phyloP scores from a whole-genome alignment of 1,140 invertebrate genomes.

The Cephus cinctus region DNA sequence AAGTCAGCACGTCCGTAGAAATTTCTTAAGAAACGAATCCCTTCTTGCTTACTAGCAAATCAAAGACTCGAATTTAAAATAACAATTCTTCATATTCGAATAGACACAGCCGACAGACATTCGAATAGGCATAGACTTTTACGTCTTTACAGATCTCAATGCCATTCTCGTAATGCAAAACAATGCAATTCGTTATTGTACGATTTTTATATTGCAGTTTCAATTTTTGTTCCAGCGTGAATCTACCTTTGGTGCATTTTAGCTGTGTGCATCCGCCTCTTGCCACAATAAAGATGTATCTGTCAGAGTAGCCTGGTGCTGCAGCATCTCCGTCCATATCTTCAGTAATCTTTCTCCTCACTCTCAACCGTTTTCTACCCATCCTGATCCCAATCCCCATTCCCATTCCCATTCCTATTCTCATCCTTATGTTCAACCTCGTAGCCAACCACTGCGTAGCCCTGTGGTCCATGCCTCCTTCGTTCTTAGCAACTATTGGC shows the following conservation, averaged over 20 bases:
- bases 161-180: no score
- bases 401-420: conserved; percentile 21
- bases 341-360: conserved; percentile 18
- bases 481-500: conserved; percentile 29
- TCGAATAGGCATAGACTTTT: no score
- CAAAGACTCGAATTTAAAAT: no score
- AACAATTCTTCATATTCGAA: no score
- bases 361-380: conserved; percentile 19
- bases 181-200: no score
- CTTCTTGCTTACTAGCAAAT: no score
- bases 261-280: conserved; percentile 27
- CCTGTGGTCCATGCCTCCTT: conserved; percentile 29
- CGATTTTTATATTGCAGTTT: background rate
- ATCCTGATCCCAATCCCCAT: conserved; percentile 18
- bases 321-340: conserved; percentile 12
- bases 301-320: conserved; percentile 27
- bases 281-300: conserved; percentile 40
- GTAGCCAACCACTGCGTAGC: conserved; percentile 24
- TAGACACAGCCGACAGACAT: no score
- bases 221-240: background rate
- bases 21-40: no score
- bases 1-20: background rate
- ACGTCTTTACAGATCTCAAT: no score
- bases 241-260: conserved; percentile 15
- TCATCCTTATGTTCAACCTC: conserved; percentile 15